These are phyloP conservation scores for Falco punctatus DNA, from an alignment of 2,113 vertebrate genomes.

Conservation along the genomic window DNA sequence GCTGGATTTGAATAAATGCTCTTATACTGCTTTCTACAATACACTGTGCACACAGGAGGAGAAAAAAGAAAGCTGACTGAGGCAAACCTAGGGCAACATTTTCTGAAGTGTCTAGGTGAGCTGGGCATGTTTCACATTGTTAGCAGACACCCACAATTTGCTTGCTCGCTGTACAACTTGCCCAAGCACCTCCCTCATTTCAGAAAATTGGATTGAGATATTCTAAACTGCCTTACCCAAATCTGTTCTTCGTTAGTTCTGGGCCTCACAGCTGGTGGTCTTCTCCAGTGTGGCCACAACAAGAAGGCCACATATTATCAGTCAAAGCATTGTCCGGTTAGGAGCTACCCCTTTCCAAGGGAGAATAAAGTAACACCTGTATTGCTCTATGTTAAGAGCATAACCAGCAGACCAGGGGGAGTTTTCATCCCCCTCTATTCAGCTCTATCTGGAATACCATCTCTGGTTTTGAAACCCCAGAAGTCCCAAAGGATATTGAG, in stretches of 20 bases:
- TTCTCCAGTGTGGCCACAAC: not conserved
- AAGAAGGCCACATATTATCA: not conserved
- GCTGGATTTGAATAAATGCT: conserved; percentile 15
- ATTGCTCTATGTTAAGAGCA: not conserved
- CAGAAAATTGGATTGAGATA: not conserved
- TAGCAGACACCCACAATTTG: not conserved
- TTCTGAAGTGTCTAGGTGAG: not conserved
- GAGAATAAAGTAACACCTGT: not conserved
- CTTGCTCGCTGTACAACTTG: not conserved
- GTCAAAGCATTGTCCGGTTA: not conserved
- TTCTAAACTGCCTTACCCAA: not conserved
- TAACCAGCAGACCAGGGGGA: not conserved
- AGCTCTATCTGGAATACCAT: not conserved
- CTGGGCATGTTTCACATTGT: not conserved
- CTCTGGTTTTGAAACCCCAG: not conserved
- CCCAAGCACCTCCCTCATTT: not conserved
- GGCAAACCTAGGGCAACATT: not conserved
- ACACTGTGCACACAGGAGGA: not conserved
- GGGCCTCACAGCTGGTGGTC: not conserved
- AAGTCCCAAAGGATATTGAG: not conserved
- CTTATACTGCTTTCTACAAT: not conserved
- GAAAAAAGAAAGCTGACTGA: not conserved
- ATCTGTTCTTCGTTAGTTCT: not conserved
- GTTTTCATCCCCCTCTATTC: not conserved
- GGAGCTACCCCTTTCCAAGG: not conserved